phyloP scores from a whole-genome alignment of 2,113 vertebrate genomes.

The Numida meleagris region DNA sequence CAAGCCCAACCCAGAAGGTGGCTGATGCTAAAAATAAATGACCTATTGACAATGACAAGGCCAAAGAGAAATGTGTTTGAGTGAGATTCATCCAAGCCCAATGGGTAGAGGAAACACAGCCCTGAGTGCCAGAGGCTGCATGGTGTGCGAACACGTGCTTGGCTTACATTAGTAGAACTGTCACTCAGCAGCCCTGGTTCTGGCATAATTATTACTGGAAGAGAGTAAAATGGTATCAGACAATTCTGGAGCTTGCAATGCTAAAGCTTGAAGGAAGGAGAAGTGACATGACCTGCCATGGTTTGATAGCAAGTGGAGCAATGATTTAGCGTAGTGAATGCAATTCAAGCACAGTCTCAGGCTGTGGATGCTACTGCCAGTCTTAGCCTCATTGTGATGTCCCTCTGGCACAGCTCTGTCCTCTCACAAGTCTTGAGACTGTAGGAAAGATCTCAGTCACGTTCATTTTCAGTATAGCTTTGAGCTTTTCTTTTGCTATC shows the following conservation, averaged over 20 bases:
- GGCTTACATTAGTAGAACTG: not conserved
- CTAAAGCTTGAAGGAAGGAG: not conserved
- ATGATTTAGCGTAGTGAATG: not conserved
- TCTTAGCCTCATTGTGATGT: not conserved
- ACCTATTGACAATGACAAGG: not conserved
- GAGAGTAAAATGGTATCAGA: not conserved
- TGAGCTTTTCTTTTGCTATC: not conserved
- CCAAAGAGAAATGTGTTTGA: not conserved
- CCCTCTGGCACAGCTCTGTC: not conserved
- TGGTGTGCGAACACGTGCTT: not conserved
- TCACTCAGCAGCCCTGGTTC: not conserved
- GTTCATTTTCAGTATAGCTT: not conserved
- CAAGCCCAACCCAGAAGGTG: not conserved
- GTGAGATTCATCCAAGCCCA: not conserved
- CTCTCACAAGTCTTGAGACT: fast-evolving
- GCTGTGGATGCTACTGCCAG: not conserved
- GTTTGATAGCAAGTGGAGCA: not conserved
- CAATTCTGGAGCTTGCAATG: not conserved
- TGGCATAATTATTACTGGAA: not conserved
- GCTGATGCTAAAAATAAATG: not conserved
- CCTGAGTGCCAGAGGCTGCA: fast-evolving
- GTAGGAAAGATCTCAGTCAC: not conserved
- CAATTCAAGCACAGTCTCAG: not conserved
- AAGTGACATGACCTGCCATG: not conserved
- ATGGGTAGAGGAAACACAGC: not conserved